Percentiles rank a stretch among this genome's conserved stretches.
Evolutionary conservation across 2,113 vertebrate species (phyloP).

Genomic region (Penelope pileata): DNA sequence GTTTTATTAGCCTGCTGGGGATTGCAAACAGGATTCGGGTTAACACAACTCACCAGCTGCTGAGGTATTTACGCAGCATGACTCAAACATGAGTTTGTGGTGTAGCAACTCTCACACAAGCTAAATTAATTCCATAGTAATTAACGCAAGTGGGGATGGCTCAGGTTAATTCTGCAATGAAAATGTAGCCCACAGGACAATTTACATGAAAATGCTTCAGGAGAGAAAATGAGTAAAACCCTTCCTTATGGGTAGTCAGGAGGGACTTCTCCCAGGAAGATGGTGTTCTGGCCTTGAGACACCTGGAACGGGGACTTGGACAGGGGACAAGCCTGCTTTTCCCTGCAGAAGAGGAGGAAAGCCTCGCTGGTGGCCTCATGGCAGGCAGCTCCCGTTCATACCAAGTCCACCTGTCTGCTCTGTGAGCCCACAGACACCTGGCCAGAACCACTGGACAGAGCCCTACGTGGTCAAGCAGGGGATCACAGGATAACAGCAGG

Average conservation of each 20-base stretch:
- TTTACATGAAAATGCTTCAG: not conserved
- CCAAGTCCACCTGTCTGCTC: accelerated
- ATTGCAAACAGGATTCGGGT: not conserved
- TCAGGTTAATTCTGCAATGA: not conserved
- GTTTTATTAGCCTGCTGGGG: not conserved
- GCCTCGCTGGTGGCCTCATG: not conserved
- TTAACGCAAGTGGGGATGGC: not conserved
- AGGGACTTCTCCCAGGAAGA: not conserved
- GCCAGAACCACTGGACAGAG: not conserved
- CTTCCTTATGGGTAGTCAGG: not conserved
- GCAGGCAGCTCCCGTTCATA: not conserved
- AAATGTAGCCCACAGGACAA: not conserved
- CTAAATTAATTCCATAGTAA: not conserved
- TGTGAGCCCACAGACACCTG: accelerated
- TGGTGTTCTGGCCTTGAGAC: not conserved
- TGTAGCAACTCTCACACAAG: not conserved
- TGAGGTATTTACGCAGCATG: not conserved
- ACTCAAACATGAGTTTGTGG: not conserved
- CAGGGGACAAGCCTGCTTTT: not conserved
- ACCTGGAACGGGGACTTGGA: not conserved
- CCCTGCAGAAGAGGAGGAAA: not conserved
- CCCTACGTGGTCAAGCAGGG: accelerated
- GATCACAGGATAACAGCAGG: not conserved
- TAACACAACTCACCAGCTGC: not conserved
- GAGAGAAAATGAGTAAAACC: not conserved